Evolutionary conservation across 2,797 vertebrate genomes (phyloP).

Genomic region (Philypnodon macrostomus): DNA sequence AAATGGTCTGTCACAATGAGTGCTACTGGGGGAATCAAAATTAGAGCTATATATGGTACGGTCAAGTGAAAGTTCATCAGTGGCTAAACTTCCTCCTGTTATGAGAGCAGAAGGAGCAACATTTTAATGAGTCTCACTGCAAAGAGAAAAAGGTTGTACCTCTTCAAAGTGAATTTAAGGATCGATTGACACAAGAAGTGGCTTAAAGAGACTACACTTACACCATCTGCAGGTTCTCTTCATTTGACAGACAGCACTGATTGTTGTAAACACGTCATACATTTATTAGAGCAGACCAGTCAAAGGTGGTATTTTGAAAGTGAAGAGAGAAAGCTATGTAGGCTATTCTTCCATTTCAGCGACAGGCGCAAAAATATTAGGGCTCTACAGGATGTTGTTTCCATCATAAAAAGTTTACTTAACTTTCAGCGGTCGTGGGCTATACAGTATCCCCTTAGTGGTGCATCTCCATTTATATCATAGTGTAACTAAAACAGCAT

Average conservation of each 20-base stretch:
- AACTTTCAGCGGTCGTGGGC: constrained; percentile 16
- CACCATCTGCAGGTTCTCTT: constrained; percentile 23
- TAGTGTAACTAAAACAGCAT: constrained; percentile 21
- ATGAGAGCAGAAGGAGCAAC: constrained; percentile 13
- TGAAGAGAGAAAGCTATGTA: not conserved
- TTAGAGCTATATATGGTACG: not conserved
- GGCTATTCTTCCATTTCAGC: constrained; percentile 16
- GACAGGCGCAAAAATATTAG: constrained; percentile 20
- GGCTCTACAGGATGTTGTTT: constrained; percentile 12
- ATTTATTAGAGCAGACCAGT: constrained; percentile 44
- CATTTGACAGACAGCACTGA: constrained; percentile 52
- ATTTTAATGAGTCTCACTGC: constrained; percentile 3
- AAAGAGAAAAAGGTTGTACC: constrained; percentile 8
- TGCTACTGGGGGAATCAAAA: not conserved
- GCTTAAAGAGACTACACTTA: not conserved
- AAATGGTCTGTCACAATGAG: not conserved
- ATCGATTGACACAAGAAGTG: constrained; percentile 10
- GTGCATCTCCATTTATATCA: constrained; percentile 27
- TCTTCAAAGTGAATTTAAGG: constrained; percentile 8
- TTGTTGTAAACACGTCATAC: constrained; percentile 35
- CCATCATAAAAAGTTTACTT: constrained; percentile 4
- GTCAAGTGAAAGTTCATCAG: constrained; percentile 18
- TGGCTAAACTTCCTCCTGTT: constrained; percentile 21
- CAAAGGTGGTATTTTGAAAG: constrained; percentile 10
- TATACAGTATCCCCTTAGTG: not conserved